Evolutionary conservation across 2,113 vertebrate genomes (phyloP), one percentile per base, ranked within the genome.

Genomic region (Empidonax traillii): DNA sequence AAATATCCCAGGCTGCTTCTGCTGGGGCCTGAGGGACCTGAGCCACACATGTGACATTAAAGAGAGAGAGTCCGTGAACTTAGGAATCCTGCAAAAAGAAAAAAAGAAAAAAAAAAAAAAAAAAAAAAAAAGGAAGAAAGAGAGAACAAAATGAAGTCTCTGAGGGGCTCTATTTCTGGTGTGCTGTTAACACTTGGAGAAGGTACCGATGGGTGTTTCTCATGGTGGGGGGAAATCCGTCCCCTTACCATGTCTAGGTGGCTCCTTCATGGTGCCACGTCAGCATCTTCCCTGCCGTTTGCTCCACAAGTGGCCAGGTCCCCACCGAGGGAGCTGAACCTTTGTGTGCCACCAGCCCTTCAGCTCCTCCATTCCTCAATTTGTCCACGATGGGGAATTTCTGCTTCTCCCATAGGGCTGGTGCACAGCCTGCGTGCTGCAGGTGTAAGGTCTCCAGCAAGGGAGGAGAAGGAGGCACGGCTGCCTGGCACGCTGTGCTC

Each of bases 1-100:
- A 96, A 97, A 96, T 96, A 96, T 97, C 97, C 96, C 96, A 94
- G 96, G 85, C 97, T 68, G 62, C 91, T 56, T 49, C 78, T 91
- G 76, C 68, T 47, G 92, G 92, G 76, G 82, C 95, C 93, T 90
- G 87, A 92, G 90, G 93, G 97, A 96, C 85, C 75, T 90, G 67
- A 94, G 87, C 85, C 1, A 0, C 37, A 41, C 67, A 65, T 90
- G 85, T 46, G 92, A 96, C 87, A 71, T 92, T 90, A 85, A 83
- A 92, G 93, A 89, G 61, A 94, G 77, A 94, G 77, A 35, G 74
- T 93, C 52, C 2, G 13, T 3, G 1, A 73, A 41, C 67, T 90
- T 63, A 53, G 51, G 82, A 73, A 83, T 85, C 41, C 59, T 52
- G 35, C 14, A 2, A 82, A 83, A 66, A 68, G 31, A 4, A 30